Percentiles rank a stretch among this genome's conserved stretches.
phyloP scores from a whole-genome alignment of 1,140 invertebrate species.

The Drosophila nigromelanica region DNA sequence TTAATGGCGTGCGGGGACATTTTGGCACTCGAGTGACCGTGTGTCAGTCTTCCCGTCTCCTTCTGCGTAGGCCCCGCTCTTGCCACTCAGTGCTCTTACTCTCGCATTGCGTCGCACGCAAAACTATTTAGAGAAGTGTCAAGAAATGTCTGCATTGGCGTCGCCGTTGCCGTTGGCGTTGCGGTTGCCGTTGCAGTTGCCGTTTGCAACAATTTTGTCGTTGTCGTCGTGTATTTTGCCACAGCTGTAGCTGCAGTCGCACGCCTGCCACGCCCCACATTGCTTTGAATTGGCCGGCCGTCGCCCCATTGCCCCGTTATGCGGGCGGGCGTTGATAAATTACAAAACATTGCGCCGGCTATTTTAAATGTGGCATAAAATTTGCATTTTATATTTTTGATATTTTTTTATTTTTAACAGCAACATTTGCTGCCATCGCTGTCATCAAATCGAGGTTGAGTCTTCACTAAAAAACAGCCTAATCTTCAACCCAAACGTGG shows the following conservation, averaged over 20 bases:
- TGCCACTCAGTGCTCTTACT: conserved; percentile 13
- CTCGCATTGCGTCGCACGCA: conserved; percentile 65
- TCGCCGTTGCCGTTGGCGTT: conserved; percentile 25
- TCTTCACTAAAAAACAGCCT: conserved; percentile 53
- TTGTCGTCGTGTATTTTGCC: conserved; percentile 5
- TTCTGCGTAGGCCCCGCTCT: neutral
- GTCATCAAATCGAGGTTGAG: conserved; percentile 69
- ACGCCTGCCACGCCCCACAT: conserved; percentile 52
- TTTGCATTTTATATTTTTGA: conserved; percentile 73
- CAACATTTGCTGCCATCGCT: conserved; percentile 33
- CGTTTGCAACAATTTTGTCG: conserved; percentile 54
- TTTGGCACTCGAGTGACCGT: conserved; percentile 80
- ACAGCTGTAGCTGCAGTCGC: conserved; percentile 60
- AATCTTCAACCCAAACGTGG: conserved; percentile 56
- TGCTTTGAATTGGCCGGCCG: conserved; percentile 6
- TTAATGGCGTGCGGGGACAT: conserved; percentile 80
- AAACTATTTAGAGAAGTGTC: conserved; percentile 83
- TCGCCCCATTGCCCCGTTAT: conserved; percentile 13
- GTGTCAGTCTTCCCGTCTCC: conserved; percentile 47
- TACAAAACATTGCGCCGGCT: conserved; percentile 73
- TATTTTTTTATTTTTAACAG: conserved; percentile 45
- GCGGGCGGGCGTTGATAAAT: conserved; percentile 78
- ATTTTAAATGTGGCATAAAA: conserved; percentile 81
- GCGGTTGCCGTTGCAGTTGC: neutral
- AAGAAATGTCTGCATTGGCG: conserved; percentile 79